phyloP scores from a whole-genome alignment of 1,140 invertebrate species.

The Arion vulgaris region DNA sequence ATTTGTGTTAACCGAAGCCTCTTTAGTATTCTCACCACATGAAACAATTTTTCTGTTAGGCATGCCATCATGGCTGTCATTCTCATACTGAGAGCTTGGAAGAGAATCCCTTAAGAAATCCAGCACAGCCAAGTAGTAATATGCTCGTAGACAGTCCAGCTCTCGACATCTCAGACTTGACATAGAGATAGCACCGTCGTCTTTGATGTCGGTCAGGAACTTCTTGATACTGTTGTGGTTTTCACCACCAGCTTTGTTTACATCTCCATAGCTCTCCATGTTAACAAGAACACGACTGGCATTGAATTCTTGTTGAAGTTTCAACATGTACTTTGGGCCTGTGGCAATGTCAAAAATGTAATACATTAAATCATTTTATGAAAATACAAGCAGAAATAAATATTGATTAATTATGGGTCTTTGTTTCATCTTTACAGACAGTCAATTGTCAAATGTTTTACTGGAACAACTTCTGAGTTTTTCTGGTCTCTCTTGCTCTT shows the following conservation, averaged over 20 bases:
- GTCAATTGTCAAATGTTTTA: too few relatives aligned
- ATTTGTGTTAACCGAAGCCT: neutral
- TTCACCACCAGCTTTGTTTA: conserved; percentile 52
- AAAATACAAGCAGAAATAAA: too few relatives aligned
- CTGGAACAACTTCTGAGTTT: too few relatives aligned
- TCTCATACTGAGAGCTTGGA: neutral
- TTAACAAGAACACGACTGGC: conserved; percentile 63
- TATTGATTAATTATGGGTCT: too few relatives aligned
- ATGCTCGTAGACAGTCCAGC: conserved; percentile 65
- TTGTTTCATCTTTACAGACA: too few relatives aligned
- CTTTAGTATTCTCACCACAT: neutral
- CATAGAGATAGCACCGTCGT: conserved; percentile 60
- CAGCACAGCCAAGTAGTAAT: conserved; percentile 63
- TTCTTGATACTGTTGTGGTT: conserved; percentile 61
- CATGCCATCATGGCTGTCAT: conserved; percentile 32
- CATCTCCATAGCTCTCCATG: conserved; percentile 59
- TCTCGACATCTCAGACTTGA: conserved; percentile 59
- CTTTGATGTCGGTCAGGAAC: conserved; percentile 63
- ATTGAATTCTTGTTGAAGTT: conserved; percentile 66
- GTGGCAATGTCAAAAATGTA: neutral
- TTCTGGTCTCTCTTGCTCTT: too few relatives aligned
- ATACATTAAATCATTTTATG: too few relatives aligned
- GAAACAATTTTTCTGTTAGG: neutral
- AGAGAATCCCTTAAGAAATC: conserved; percentile 47
- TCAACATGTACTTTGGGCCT: conserved; percentile 68